phyloP scores from a whole-genome alignment of 2,113 vertebrate genomes.

The Melanotaenia duboulayi region DNA sequence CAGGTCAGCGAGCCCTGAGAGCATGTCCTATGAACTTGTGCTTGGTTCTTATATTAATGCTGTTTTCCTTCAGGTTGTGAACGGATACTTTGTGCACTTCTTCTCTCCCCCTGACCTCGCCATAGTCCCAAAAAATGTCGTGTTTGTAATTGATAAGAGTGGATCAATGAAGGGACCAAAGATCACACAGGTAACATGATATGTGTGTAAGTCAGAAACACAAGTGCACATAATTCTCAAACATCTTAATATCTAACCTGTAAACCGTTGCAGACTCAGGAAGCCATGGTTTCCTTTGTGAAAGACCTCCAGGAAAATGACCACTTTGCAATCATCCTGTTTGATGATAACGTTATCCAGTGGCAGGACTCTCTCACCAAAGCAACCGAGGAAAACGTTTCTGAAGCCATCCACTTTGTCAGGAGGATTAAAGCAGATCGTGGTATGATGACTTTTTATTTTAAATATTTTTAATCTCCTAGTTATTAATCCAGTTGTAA shows the following conservation, averaged over 20 bases:
- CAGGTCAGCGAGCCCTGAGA: slow-evolving; percentile 80
- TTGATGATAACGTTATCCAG: rapidly evolving
- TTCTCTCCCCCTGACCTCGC: slow-evolving; percentile 78
- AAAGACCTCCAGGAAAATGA: slow-evolving; percentile 75
- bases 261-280: slow-evolving; percentile 69
- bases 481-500: too few species aligned
- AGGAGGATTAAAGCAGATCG: rapidly evolving
- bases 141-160: slow-evolving; percentile 83
- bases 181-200: slow-evolving; percentile 70
- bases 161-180: slow-evolving; percentile 73
- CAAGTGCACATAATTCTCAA: too few species aligned
- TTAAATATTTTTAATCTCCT: too few species aligned
- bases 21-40: background rate
- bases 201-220: background rate
- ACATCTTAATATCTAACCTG: background rate
- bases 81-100: slow-evolving; percentile 86
- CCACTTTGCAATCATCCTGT: slow-evolving; percentile 75
- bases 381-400: slow-evolving; percentile 72
- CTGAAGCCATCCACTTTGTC: slow-evolving; percentile 45
- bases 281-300: slow-evolving; percentile 77
- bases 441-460: background rate
- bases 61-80: slow-evolving; percentile 74
- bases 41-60: background rate
- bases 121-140: slow-evolving; percentile 78
- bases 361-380: slow-evolving; percentile 65